Conservation (phyloP, 2,113 vertebrate genomes). For the Myiopsitta monachus region DNA sequence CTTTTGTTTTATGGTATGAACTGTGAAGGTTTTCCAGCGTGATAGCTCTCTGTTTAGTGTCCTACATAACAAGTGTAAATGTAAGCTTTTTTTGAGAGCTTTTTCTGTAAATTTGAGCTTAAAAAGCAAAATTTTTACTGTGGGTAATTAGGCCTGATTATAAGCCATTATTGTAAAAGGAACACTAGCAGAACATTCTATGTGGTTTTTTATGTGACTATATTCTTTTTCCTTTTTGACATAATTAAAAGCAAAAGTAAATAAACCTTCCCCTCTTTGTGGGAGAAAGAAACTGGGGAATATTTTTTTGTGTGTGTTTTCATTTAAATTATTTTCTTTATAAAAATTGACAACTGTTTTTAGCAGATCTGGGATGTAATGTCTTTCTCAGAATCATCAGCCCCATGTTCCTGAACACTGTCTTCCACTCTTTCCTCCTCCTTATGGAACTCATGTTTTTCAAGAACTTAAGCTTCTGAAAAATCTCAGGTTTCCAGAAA, state of each 20-base stretch:
- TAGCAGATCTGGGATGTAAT: rapidly evolving
- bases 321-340: not conserved
- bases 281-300: not conserved
- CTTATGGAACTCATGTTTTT: not conserved
- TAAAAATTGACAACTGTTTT: not conserved
- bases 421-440: not conserved
- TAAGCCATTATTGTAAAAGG: not conserved
- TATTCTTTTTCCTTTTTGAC: not conserved
- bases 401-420: not conserved
- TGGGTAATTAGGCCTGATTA: not conserved
- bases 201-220: not conserved
- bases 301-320: not conserved
- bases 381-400: not conserved
- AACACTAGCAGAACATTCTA: rapidly evolving
- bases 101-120: not conserved
- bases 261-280: rapidly evolving
- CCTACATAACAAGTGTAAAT: not conserved
- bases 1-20: not conserved
- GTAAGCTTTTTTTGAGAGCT: not conserved
- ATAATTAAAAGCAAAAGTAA: not conserved
- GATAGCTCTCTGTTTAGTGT: not conserved
- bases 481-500: not conserved
- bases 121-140: not conserved
- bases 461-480: not conserved
- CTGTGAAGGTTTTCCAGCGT: not conserved